Evolutionary conservation across 2,888 invertebrate genomes (phyloP), one percentile per base, ranked within the genome.

Genomic region (Scaptomyza polygonia): DNA sequence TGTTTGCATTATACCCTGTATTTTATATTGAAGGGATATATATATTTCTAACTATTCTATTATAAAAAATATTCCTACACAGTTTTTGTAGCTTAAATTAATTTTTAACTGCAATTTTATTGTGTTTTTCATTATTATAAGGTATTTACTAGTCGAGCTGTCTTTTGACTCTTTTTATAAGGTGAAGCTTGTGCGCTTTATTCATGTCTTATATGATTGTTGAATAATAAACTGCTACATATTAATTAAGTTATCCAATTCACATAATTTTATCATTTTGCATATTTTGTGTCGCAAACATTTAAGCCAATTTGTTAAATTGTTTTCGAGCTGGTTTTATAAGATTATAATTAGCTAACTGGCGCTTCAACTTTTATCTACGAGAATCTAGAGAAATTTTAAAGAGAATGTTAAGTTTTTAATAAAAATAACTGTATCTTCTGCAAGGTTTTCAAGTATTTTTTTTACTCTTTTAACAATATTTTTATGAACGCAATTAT

Each of bases 221-320:
- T 47, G 48, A 32, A 42, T 53, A 70, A 55, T 14, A 12, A 47
- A 14, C 8, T 21, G 27, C 18, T 40, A 42, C 27, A 30, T 21
- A 45, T 32, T 52, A 44, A 36, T 36, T 39, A 9, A 47, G 55
- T 73, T 67, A 67, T 49, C 44, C 44, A 48, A 72, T 61, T 67
- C 51, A 57, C 29, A 67, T 44, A 57, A 52, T 36, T 36, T 47
- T 57, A 39, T 14, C 16, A 54, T 47, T 51, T 47, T 42, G 30
- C 47, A 9, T 42, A 27, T 42, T 44, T 42, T 67, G 43, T 54
- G 56, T 27, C 49, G 14, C 16, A 48, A 62, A 68, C 68, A 67
- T 67, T 62, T 78, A 56, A 67, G 58, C 48, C 47, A 63, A 48
- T 73, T 67, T 48, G n/a, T 9, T 32, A 48, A 48, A n/a, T 52